phyloP scores from a whole-genome alignment of 2,113 vertebrate genomes.

The Poeciliopsis retropinna region DNA sequence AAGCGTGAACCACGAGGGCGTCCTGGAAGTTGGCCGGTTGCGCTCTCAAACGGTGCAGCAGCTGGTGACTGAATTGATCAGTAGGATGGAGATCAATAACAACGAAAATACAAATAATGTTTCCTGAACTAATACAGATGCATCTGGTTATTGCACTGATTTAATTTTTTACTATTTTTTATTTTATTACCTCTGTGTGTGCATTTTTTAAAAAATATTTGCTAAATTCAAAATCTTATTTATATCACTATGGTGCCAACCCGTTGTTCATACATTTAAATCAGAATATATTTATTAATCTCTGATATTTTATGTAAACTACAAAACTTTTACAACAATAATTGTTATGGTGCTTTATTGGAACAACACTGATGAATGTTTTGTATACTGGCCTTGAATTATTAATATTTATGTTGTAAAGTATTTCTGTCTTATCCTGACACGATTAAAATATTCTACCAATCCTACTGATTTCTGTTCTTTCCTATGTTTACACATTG shows the following conservation, averaged over 20 bases:
- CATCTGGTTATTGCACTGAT: slow-evolving; percentile 23
- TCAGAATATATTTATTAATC: slow-evolving; percentile 38
- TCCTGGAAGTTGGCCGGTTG: slow-evolving; percentile 79
- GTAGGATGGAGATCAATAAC: slow-evolving; percentile 79
- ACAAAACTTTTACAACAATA: slow-evolving; percentile 35
- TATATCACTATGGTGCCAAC: slow-evolving; percentile 41
- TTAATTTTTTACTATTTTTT: neutral
- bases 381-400: slow-evolving; percentile 17
- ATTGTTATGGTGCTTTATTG: slow-evolving; percentile 39
- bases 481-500: neutral
- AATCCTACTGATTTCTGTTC: neutral
- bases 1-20: slow-evolving; percentile 76
- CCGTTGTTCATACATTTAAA: slow-evolving; percentile 26
- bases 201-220: slow-evolving; percentile 14
- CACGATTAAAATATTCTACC: slow-evolving; percentile 43
- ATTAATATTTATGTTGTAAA: slow-evolving; percentile 39
- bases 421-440: neutral
- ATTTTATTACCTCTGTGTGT: neutral
- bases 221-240: slow-evolving; percentile 41
- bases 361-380: slow-evolving; percentile 7
- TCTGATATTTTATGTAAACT: slow-evolving; percentile 27
- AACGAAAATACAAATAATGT: slow-evolving; percentile 68
- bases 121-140: slow-evolving; percentile 41
- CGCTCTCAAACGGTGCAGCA: slow-evolving; percentile 77
- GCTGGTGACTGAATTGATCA: slow-evolving; percentile 79